Percentiles rank a stretch among this genome's conserved stretches.
Evolutionary conservation across 2,113 vertebrate genomes (phyloP).

Genomic region (Platichthys flesus): DNA sequence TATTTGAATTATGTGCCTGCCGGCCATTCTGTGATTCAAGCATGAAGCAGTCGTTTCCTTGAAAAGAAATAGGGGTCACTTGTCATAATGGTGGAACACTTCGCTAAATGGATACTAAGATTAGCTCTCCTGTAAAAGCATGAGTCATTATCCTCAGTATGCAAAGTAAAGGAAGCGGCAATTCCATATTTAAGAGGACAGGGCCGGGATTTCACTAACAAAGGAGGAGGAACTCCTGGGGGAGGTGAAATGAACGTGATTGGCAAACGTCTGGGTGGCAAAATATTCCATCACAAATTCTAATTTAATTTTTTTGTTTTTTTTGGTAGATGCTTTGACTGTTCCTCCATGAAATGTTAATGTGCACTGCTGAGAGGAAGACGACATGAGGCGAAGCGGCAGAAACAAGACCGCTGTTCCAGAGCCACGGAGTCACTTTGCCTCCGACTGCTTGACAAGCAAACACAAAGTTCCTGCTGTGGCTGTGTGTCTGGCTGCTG

Average conservation of each 20-base stretch:
- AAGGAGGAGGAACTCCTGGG: constrained; percentile 34
- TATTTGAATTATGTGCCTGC: constrained; percentile 72
- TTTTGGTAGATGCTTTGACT: constrained; percentile 19
- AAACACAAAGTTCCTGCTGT: constrained; percentile 67
- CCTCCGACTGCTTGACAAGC: constrained; percentile 68
- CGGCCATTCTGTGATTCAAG: constrained; percentile 65
- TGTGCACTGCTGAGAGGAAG: constrained; percentile 48
- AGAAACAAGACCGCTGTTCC: constrained; percentile 64
- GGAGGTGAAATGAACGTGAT: constrained; percentile 25
- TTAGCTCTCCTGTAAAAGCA: constrained; percentile 66
- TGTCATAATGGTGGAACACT: constrained; percentile 70
- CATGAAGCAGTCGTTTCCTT: constrained; percentile 60
- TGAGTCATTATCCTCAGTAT: constrained; percentile 68
- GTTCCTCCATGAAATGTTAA: constrained; percentile 58
- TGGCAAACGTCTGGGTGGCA: no score
- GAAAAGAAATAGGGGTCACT: constrained; percentile 73
- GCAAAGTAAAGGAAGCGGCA: constrained; percentile 58
- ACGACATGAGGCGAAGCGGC: constrained; percentile 64
- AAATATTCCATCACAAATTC: constrained; percentile 39
- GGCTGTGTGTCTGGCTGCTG: constrained; percentile 40
- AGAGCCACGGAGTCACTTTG: constrained; percentile 61
- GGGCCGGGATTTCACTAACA: constrained; percentile 5
- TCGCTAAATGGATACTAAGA: constrained; percentile 74
- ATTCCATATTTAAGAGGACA: constrained; percentile 61
- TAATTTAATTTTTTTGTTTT: constrained; percentile 22